Percentiles rank a stretch among this genome's conserved stretches.
phyloP scores from a whole-genome alignment of 2,888 invertebrate species.

The Diplazon laetatorius region DNA sequence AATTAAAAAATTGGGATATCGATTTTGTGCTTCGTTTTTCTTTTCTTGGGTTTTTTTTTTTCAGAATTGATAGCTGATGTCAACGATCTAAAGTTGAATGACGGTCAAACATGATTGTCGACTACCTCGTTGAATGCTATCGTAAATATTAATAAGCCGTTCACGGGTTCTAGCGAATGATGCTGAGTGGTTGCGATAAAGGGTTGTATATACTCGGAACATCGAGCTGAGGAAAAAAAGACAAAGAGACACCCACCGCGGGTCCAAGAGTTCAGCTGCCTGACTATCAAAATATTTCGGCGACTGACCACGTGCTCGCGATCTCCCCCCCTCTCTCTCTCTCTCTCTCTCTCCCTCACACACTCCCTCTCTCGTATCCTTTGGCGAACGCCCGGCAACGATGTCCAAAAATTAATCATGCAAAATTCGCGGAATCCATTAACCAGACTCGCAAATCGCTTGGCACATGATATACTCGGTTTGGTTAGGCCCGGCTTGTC shows the following conservation, averaged over 20 bases:
- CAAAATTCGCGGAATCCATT: constrained; percentile 80
- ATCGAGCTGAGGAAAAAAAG: constrained; percentile 14
- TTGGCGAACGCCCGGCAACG: constrained; percentile 66
- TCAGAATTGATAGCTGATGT: not conserved
- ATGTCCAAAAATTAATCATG: constrained; percentile 81
- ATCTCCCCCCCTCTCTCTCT: too few relatives aligned
- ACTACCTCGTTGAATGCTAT: constrained; percentile 17
- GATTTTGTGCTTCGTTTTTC: too few relatives aligned
- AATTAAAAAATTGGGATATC: too few relatives aligned
- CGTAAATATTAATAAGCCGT: constrained; percentile 64
- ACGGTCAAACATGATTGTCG: constrained; percentile 1
- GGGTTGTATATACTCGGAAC: constrained; percentile 20
- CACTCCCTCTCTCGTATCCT: constrained; percentile 42
- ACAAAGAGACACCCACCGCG: not conserved
- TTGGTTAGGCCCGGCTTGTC: constrained; percentile 42
- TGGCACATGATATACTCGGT: constrained; percentile 28
- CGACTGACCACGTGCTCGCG: constrained; percentile 7
- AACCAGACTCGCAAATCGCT: constrained; percentile 68
- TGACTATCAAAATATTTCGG: not conserved
- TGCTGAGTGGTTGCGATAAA: constrained; percentile 64
- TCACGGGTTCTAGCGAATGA: constrained; percentile 43
- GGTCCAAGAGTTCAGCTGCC: constrained; percentile 20
- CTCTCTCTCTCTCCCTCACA: not conserved
- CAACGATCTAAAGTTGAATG: not conserved
- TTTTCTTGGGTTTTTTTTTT: not conserved